Evolutionary conservation across 2,888 invertebrate genomes (phyloP), one percentile per base, ranked within the genome.

Genomic region (Aporophyla lueneburgensis): DNA sequence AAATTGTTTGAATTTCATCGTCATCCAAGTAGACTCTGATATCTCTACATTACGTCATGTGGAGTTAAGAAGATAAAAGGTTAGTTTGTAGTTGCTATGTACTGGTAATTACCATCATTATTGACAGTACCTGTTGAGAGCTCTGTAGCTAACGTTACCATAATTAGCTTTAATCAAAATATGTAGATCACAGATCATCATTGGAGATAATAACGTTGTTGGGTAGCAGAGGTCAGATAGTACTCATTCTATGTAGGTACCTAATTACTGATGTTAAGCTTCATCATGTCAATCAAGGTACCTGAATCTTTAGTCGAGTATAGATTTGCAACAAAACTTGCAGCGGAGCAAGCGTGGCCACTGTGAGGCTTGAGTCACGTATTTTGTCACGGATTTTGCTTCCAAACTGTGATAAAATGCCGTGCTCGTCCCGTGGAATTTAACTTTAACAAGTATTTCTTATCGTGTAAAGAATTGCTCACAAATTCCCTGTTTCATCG

Each of bases 121-220:
- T 61, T 40, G 7, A 49, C 16, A 46, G 46, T 59, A n/a, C 16
- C 19, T 5, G 19, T 61, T 61, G 21, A 40, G 21, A 40, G 14
- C 14, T 33, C 21, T 16, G 40, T 16, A 24, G 19, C 12, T 63
- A 63, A 62, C 46, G 24, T 74, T 73, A n/a, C 33, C 58, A 53
- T 80, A 80, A 74, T 74, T 65, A 65, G 53, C 58, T 43, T 74
- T 65, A 59, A 80, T 74, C 81, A 74, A 77, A 80, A 74, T 77
- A 77, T 80, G 43, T 80, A 80, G 80, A 80, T 80, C 62, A 80
- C 62, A 72, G 53, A 80, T 72, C 80, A 62, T 72, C 73, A 62
- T 80, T 27, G 56, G 6, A 58, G 43, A 77, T 77, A 77, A 80
- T 80, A 63, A 74, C 51, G 12, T 46, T 46, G 63, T 58, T 58